Conservation (phyloP, 2,797 vertebrate genomes). For the Clarias laeviceps region DNA sequence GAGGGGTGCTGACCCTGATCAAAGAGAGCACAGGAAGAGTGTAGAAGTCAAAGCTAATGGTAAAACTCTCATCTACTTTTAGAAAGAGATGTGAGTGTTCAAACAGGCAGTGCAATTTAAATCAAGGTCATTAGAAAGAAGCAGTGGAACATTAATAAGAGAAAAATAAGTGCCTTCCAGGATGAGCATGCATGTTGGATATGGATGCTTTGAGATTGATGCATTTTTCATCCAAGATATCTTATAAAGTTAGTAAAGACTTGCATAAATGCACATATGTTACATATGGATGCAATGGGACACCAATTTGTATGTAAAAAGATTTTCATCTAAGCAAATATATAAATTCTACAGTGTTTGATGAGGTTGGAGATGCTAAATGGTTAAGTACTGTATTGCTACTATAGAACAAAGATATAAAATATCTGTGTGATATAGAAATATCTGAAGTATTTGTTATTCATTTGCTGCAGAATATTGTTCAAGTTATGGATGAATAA, state of each 20-base stretch:
- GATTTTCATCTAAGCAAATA: not conserved
- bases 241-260: not conserved
- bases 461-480: not conserved
- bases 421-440: not conserved
- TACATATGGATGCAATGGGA: not conserved
- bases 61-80: slow-evolving; percentile 62
- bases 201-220: not conserved
- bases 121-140: slow-evolving; percentile 73
- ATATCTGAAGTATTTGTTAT: not conserved
- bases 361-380: not conserved
- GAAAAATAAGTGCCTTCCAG: slow-evolving; percentile 52
- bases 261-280: not conserved
- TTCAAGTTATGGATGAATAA: not conserved
- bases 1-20: slow-evolving; percentile 48
- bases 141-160: slow-evolving; percentile 69
- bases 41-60: slow-evolving; percentile 62
- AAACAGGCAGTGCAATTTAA: slow-evolving; percentile 70
- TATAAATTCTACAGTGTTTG: not conserved
- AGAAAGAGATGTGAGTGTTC: slow-evolving; percentile 61
- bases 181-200: not conserved
- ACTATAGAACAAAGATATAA: not conserved
- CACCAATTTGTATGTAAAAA: not conserved
- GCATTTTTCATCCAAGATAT: not conserved
- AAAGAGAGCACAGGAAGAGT: slow-evolving; percentile 25
- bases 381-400: not conserved